phyloP scores from a whole-genome alignment of 2,888 invertebrate species.

The Reticulitermes lucifugus region DNA sequence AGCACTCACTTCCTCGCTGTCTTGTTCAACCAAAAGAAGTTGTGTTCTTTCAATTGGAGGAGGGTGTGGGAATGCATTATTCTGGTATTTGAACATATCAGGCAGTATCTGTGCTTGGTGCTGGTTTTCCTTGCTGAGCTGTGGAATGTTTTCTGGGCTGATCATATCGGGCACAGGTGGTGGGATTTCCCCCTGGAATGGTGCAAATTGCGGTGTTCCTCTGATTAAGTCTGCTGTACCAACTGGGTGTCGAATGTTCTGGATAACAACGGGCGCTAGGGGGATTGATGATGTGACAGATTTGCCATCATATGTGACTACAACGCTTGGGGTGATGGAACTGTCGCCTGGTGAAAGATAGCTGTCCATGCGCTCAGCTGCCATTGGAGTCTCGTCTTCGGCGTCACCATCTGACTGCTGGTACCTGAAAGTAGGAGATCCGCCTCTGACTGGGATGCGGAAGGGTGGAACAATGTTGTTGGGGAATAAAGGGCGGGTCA shows the following conservation, averaged over 20 bases:
- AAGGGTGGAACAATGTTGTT: conserved; percentile 50
- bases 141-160: conserved; percentile 60
- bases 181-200: conserved; percentile 80
- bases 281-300: conserved; percentile 66
- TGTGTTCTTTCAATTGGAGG: conserved; percentile 60
- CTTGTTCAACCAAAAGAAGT: conserved; percentile 41
- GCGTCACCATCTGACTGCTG: conserved; percentile 50
- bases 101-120: conserved; percentile 42
- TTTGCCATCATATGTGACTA: conserved; percentile 82
- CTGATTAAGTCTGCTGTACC: conserved; percentile 62
- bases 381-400: conserved; percentile 73
- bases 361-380: conserved; percentile 77
- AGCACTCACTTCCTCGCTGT: conserved; percentile 27
- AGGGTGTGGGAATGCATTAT: conserved; percentile 60
- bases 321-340: conserved; percentile 67
- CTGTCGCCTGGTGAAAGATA: conserved; percentile 75
- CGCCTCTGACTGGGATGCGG: conserved; percentile 47
- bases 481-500: conserved; percentile 51
- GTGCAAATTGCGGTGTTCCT: conserved; percentile 77
- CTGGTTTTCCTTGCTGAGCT: conserved; percentile 55
- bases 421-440: conserved; percentile 49
- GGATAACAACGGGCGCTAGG: conserved; percentile 12
- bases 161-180: conserved; percentile 67
- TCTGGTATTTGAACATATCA: conserved; percentile 55
- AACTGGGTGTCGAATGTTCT: conserved; percentile 25